Percentiles rank a stretch among this genome's conserved stretches.
phyloP scores from a whole-genome alignment of 1,140 invertebrate genomes.

The Ceratosolen fusciceps region DNA sequence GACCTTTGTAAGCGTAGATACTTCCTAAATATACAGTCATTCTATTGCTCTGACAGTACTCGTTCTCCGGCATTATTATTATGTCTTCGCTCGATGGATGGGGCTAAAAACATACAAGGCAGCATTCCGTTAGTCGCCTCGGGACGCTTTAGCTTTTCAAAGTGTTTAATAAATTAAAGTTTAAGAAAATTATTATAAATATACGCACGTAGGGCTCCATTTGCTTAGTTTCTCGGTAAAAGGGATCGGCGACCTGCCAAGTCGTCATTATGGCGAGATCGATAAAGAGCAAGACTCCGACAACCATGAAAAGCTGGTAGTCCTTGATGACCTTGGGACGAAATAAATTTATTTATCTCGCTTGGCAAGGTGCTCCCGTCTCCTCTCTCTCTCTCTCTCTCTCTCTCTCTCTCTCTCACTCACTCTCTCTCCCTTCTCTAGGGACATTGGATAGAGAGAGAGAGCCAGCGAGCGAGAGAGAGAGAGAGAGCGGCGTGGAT shows the following conservation, averaged over 20 bases:
- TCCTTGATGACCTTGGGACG: constrained; percentile 93
- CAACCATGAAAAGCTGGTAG: constrained; percentile 97
- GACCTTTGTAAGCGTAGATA: constrained; percentile 97
- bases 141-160: too few species aligned
- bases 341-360: too few species aligned
- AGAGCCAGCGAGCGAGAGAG: too few species aligned
- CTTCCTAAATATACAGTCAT: constrained; percentile 95
- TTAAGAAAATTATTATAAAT: too few species aligned
- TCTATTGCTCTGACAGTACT: constrained; percentile 94
- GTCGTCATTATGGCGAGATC: constrained; percentile 96
- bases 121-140: too few species aligned
- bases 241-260: constrained; percentile 98
- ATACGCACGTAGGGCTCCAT: constrained; percentile 88
- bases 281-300: constrained; percentile 89
- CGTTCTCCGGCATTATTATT: constrained; percentile 92
- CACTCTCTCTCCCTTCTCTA: too few species aligned
- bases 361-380: too few species aligned
- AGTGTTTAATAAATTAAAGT: too few species aligned
- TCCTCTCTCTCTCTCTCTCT: too few species aligned
- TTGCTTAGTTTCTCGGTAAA: constrained; percentile 91
- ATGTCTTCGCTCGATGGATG: constrained; percentile 91
- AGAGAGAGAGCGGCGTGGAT: neutral
- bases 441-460: too few species aligned
- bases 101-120: constrained; percentile 73
- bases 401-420: too few species aligned